Evolutionary conservation across 1,140 invertebrate species (phyloP).

Genomic region (Oncopodura yosiiana): DNA sequence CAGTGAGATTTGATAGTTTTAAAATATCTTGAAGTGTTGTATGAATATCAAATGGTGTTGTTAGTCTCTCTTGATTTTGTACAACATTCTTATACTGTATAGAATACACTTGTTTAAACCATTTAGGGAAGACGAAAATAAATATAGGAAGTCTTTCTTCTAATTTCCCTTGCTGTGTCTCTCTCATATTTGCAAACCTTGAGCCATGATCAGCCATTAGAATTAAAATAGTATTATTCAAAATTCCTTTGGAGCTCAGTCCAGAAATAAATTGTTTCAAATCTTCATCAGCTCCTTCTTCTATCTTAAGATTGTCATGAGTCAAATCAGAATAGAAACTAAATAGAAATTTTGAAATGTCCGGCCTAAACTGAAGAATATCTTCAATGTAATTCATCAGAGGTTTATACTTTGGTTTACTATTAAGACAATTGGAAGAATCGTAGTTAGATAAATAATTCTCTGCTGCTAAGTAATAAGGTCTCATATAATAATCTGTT

Average conservation of each 20-base stretch:
- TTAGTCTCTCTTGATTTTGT: slow-evolving; percentile 19
- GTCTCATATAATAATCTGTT: slow-evolving; percentile 43
- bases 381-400: slow-evolving; percentile 57
- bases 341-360: slow-evolving; percentile 69
- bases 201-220: slow-evolving; percentile 55
- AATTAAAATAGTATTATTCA: slow-evolving; percentile 70
- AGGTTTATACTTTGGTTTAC: slow-evolving; percentile 61
- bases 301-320: slow-evolving; percentile 70
- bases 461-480: slow-evolving; percentile 39
- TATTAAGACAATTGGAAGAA: too few species aligned
- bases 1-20: neutral
- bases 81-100: slow-evolving; percentile 15
- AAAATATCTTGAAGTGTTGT: slow-evolving; percentile 23
- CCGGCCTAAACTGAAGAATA: slow-evolving; percentile 51
- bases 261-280: slow-evolving; percentile 49
- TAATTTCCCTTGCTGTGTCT: slow-evolving; percentile 26
- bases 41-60: slow-evolving; percentile 29
- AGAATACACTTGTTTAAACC: slow-evolving; percentile 12
- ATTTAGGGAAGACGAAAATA: slow-evolving; percentile 19
- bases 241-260: slow-evolving; percentile 45
- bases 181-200: slow-evolving; percentile 41
- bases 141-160: slow-evolving; percentile 33
- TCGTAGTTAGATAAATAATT: too few species aligned
- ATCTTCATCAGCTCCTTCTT: slow-evolving; percentile 65
- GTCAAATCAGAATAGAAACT: slow-evolving; percentile 79